Evolutionary conservation across 2,797 vertebrate genomes (phyloP).

Genomic region (Acanthurus tractus): DNA sequence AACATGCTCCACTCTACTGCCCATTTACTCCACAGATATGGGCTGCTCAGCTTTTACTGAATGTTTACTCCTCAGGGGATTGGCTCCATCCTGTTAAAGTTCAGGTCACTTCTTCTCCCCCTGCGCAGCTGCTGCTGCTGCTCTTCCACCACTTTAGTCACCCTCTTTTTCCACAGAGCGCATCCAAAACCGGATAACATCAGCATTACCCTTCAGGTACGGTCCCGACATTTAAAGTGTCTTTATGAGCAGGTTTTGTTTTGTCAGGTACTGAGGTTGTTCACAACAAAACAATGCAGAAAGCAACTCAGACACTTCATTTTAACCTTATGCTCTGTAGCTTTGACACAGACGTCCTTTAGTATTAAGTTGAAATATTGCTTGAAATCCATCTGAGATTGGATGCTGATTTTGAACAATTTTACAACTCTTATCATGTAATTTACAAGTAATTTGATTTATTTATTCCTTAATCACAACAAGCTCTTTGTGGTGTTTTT

Average conservation of each 20-base stretch:
- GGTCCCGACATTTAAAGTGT: slow-evolving; percentile 44
- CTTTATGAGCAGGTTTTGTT: slow-evolving; percentile 42
- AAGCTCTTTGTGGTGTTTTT: slow-evolving; percentile 25
- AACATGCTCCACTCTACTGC: slow-evolving; percentile 81
- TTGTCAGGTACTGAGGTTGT: slow-evolving; percentile 26
- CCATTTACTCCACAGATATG: slow-evolving; percentile 84
- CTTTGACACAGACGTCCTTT: slow-evolving; percentile 29
- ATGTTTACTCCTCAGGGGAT: slow-evolving; percentile 86
- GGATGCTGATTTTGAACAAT: slow-evolving; percentile 34
- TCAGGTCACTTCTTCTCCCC: slow-evolving; percentile 80
- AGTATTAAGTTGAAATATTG: slow-evolving; percentile 30
- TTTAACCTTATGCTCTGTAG: slow-evolving; percentile 16
- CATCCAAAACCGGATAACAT: slow-evolving; percentile 67
- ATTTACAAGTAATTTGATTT: slow-evolving; percentile 35
- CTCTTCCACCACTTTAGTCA: slow-evolving; percentile 69
- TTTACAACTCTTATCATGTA: slow-evolving; percentile 24
- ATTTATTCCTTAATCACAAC: slow-evolving; percentile 36
- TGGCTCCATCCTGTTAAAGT: slow-evolving; percentile 85
- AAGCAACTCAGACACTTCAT: slow-evolving; percentile 37
- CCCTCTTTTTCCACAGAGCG: slow-evolving; percentile 49
- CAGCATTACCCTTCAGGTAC: slow-evolving; percentile 54
- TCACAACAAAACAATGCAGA: slow-evolving; percentile 41
- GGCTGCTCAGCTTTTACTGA: slow-evolving; percentile 82
- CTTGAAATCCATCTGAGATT: slow-evolving; percentile 12
- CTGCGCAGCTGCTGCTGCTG: slow-evolving; percentile 55